phyloP scores from a whole-genome alignment of 2,797 vertebrate species.

The Chromis chromis region DNA sequence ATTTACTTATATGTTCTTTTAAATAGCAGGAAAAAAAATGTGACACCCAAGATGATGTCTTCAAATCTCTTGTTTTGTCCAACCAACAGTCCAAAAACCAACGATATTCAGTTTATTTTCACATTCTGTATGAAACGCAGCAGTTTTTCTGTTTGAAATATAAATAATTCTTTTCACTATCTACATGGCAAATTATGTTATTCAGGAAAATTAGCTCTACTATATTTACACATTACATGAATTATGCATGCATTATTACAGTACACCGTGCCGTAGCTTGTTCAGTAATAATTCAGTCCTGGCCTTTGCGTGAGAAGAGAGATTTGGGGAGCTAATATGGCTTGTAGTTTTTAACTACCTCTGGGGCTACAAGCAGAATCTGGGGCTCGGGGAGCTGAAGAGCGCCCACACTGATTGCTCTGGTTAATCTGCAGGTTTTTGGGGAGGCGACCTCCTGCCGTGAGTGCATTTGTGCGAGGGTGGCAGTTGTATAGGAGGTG shows the following conservation, averaged over 20 bases:
- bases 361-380: conserved; percentile 49
- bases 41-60: not conserved
- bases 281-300: conserved; percentile 36
- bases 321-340: conserved; percentile 49
- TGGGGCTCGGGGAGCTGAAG: conserved; percentile 50
- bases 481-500: conserved; percentile 57
- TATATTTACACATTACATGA: not conserved
- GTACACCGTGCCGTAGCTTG: not conserved
- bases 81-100: not conserved
- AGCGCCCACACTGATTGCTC: conserved; percentile 65
- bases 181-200: not conserved
- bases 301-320: conserved; percentile 50
- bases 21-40: not conserved
- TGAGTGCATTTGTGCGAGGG: conserved; percentile 49
- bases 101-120: too few relatives aligned
- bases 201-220: not conserved
- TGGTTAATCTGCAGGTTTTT: conserved; percentile 73
- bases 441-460: conserved; percentile 57
- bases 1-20: too few relatives aligned
- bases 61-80: not conserved
- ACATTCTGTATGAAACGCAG: not conserved
- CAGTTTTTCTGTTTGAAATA: too few relatives aligned
- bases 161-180: not conserved
- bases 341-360: conserved; percentile 51
- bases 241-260: conserved; percentile 1